Evolutionary conservation across 2,797 vertebrate species (phyloP).

Genomic region (Trichosurus vulpecula): DNA sequence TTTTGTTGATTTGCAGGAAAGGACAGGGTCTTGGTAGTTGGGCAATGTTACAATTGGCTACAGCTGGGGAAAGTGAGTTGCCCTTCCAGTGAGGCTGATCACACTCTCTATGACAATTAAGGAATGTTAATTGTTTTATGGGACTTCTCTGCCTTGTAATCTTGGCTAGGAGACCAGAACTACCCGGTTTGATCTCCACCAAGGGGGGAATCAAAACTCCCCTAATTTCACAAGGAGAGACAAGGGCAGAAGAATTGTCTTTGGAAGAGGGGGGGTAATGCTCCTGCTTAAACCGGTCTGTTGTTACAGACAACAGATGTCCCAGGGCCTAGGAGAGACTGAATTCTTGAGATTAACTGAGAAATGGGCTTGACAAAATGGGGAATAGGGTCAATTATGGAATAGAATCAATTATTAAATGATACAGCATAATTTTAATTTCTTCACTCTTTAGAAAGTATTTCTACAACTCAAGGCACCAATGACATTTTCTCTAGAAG

Average conservation of each 20-base stretch:
- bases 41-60: neutral
- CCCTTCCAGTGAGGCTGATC: neutral
- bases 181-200: neutral
- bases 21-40: neutral
- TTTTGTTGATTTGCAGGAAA: neutral
- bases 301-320: neutral
- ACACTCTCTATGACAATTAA: neutral
- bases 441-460: slow-evolving; percentile 13
- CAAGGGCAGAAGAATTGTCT: neutral
- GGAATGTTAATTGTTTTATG: neutral
- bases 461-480: neutral
- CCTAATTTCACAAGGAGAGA: neutral
- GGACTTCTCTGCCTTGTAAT: neutral
- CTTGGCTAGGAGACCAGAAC: neutral
- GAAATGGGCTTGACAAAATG: neutral
- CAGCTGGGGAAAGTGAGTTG: neutral
- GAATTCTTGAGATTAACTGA: neutral
- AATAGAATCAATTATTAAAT: neutral
- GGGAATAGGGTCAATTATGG: neutral
- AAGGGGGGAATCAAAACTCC: neutral
- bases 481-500: slow-evolving; percentile 10
- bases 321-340: neutral
- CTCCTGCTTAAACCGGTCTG: neutral
- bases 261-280: neutral
- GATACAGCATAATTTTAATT: neutral